Percentiles rank a stretch among this genome's conserved stretches.
Conservation (phyloP, 2,888 invertebrate genomes). For the Mythimna ferrago region DNA sequence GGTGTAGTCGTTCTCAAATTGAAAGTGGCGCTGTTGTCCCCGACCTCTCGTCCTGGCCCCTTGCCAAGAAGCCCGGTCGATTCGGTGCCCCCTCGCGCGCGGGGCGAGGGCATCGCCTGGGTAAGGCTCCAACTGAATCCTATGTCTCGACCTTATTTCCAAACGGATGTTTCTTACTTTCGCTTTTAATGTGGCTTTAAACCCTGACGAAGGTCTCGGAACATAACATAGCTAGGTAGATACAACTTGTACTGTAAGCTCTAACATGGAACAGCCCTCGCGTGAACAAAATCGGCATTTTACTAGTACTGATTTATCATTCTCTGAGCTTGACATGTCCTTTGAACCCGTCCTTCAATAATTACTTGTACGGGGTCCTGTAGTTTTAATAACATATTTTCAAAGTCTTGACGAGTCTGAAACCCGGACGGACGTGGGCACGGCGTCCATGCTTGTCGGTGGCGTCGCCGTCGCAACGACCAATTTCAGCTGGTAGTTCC, state of each 20-base stretch:
- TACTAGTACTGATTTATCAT: slow-evolving; percentile 8
- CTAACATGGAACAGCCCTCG: slow-evolving; percentile 5
- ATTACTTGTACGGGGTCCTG: neutral
- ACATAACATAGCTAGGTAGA: slow-evolving; percentile 11
- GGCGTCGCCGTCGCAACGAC: neutral
- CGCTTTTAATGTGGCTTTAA: slow-evolving; percentile 56
- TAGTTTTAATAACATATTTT: slow-evolving; percentile 11
- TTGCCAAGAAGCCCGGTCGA: slow-evolving; percentile 83
- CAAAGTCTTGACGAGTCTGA: neutral
- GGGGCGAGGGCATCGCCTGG: slow-evolving; percentile 62
- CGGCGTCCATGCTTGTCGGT: no score
- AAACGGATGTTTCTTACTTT: slow-evolving; percentile 59
- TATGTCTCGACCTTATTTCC: slow-evolving; percentile 67
- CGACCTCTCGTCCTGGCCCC: slow-evolving; percentile 74
- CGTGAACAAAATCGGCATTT: slow-evolving; percentile 13
- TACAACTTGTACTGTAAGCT: neutral
- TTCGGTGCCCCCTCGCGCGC: slow-evolving; percentile 69
- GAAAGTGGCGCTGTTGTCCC: slow-evolving; percentile 74
- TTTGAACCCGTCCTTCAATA: slow-evolving; percentile 8
- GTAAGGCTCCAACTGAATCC: slow-evolving; percentile 61
- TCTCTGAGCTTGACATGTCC: neutral
- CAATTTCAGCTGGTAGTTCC: neutral
- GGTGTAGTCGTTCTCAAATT: slow-evolving; percentile 76
- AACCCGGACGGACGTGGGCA: neutral
- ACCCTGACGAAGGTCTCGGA: slow-evolving; percentile 25